Evolutionary conservation across 2,888 invertebrate species (phyloP).

Genomic region (Lacanobia wlatinum): DNA sequence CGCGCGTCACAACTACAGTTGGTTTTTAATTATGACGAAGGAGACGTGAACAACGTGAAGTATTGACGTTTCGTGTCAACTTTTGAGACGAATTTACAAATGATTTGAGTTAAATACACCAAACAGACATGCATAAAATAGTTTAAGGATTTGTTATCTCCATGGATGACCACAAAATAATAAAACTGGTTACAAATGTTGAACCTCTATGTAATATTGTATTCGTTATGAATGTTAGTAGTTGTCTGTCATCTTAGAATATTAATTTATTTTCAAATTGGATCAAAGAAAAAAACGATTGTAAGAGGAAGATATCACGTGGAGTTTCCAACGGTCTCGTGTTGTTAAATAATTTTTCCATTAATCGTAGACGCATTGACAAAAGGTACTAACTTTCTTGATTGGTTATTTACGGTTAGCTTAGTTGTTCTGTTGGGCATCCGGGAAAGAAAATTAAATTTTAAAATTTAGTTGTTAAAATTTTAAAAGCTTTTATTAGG

Average conservation of each 20-base stretch:
- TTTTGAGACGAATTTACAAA: not conserved
- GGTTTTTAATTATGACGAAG: conserved; percentile 2
- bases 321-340: conserved; percentile 23
- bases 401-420: conserved; percentile 28
- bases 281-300: not conserved
- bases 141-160: not conserved
- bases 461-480: too few species aligned
- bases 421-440: not conserved
- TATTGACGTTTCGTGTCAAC: not conserved
- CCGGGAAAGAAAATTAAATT: too few species aligned
- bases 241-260: not conserved
- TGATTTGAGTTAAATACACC: not conserved
- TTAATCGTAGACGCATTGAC: not conserved
- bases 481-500: too few species aligned
- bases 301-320: conserved; percentile 26
- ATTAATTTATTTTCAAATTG: conserved; percentile 17
- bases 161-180: not conserved
- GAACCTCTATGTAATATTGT: not conserved
- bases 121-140: not conserved
- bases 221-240: not conserved
- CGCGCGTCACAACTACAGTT: conserved; percentile 3
- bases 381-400: conserved; percentile 2
- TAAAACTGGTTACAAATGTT: not conserved
- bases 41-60: not conserved
- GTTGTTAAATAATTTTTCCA: conserved; percentile 21